Evolutionary conservation across 1,140 invertebrate species (phyloP), one percentile per base, ranked within the genome.

Genomic region (Drosophila bifasciata): DNA sequence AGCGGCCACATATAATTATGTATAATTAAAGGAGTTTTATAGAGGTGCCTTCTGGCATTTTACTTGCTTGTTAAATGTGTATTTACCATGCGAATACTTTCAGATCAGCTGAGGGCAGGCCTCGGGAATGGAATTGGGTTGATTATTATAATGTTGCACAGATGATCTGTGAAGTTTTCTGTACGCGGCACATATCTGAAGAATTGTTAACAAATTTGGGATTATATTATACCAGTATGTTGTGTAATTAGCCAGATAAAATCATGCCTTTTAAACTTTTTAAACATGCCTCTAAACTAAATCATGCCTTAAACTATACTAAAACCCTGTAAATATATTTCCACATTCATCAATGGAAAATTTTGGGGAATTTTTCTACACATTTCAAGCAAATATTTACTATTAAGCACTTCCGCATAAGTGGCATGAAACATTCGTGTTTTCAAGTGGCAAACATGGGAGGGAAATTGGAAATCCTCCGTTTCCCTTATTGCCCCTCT

Each of bases 21-120:
- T 32, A 58, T 86, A 83, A 86, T 86, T 83, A 86, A 84, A 70
- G 55, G 68, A 60, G 62, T 57, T 76, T 78, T 78, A 83, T 83
- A 75, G 66, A 59, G 57, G 48, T 55, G 70, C 53, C 72, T 67
- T 60, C 39, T 50, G 61, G 61, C 63, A 66, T 60, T 88, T 81
- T 78, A 74, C 79, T 51, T 52, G 79, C 79, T 70, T 48, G 57
- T 86, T 76, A 66, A 68, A 77, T 76, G 46, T 68, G 45, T 48
- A 51, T 49, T 63, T 68, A 56, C 53, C 62, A 75, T 70, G 74
- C 79, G 48, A 81, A 76, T 80, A 50, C 40, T 40, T 68, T 40
- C 52, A 45, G 19, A 2, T 21, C 19, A 0, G 19, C 19, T 19
- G 3, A 21, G 19, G 19, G 3, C 19, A 21, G 19, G 45, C 41